phyloP scores from a whole-genome alignment of 1,140 invertebrate genomes.

The Drosophila lacteicornis region DNA sequence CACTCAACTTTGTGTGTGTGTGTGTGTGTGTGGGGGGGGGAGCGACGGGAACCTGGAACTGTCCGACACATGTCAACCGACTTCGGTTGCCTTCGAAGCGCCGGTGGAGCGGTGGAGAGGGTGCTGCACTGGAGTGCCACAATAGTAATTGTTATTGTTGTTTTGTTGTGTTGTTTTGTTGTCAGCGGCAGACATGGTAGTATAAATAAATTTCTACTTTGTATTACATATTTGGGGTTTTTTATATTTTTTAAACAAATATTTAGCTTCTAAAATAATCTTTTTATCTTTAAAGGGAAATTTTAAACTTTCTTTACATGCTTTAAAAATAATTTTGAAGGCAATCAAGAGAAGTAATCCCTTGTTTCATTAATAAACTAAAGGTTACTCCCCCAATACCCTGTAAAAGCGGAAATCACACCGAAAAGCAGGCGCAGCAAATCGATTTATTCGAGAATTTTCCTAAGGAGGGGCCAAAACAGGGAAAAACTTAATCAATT shows the following conservation, averaged over 20 bases:
- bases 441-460: slow-evolving; percentile 50
- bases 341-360: too few relatives aligned
- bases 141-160: slow-evolving; percentile 40
- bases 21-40: background rate
- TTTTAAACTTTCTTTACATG: too few relatives aligned
- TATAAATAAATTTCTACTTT: background rate
- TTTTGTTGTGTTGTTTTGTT: too few relatives aligned
- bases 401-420: slow-evolving; percentile 50
- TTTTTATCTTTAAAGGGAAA: too few relatives aligned
- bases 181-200: slow-evolving; percentile 53
- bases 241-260: too few relatives aligned
- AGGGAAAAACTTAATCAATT: slow-evolving; percentile 67
- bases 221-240: too few relatives aligned
- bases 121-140: background rate
- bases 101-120: background rate
- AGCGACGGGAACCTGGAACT: slow-evolving; percentile 45
- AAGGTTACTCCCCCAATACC: slow-evolving; percentile 1
- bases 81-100: slow-evolving; percentile 17
- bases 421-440: slow-evolving; percentile 68
- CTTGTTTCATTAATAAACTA: too few relatives aligned
- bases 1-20: slow-evolving; percentile 19
- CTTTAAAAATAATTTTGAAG: too few relatives aligned
- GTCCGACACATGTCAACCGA: slow-evolving; percentile 68
- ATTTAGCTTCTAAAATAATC: too few relatives aligned
- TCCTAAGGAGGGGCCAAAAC: slow-evolving; percentile 5